These are phyloP conservation scores for Scotopteryx bipunctaria DNA, from an alignment of 2,888 invertebrate genomes.

Conservation along the genomic window DNA sequence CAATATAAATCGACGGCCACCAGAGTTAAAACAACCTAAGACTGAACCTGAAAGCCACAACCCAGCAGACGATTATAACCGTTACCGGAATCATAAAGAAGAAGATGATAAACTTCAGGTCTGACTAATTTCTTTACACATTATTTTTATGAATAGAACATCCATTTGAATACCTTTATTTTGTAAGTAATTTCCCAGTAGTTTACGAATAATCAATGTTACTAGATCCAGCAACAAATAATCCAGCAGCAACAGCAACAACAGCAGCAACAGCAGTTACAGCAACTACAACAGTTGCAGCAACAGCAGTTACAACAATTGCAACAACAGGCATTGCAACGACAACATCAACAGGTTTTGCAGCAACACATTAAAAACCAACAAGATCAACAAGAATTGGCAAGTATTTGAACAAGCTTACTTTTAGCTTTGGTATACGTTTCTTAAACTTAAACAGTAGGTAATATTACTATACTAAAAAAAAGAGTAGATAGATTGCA, in stretches of 20 bases:
- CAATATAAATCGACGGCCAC: constrained; percentile 68
- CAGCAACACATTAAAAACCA: constrained; percentile 84
- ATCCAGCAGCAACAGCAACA: constrained; percentile 69
- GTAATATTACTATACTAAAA: too few species aligned
- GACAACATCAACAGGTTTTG: constrained; percentile 75
- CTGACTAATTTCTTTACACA: constrained; percentile 5
- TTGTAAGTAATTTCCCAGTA: background rate
- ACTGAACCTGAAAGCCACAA: constrained; percentile 64
- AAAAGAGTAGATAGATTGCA: too few species aligned
- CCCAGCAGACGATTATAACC: constrained; percentile 63
- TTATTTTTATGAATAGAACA: background rate
- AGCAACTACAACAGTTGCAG: constrained; percentile 59
- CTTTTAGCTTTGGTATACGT: too few species aligned
- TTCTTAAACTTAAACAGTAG: too few species aligned
- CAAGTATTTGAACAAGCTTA: constrained; percentile 44
- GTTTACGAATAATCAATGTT: background rate
- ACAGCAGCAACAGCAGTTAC: constrained; percentile 60
- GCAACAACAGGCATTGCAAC: constrained; percentile 66
- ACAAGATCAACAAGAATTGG: constrained; percentile 79
- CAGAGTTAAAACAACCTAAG: constrained; percentile 69
- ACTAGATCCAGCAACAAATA: constrained; percentile 74
- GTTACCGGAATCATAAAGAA: constrained; percentile 73
- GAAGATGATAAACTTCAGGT: constrained; percentile 79
- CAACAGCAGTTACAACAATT: constrained; percentile 62
- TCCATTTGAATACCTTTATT: background rate